Evolutionary conservation across 1,140 invertebrate genomes (phyloP), one percentile per base, ranked within the genome.

Genomic region (Cyrtorhinus lividipennis): DNA sequence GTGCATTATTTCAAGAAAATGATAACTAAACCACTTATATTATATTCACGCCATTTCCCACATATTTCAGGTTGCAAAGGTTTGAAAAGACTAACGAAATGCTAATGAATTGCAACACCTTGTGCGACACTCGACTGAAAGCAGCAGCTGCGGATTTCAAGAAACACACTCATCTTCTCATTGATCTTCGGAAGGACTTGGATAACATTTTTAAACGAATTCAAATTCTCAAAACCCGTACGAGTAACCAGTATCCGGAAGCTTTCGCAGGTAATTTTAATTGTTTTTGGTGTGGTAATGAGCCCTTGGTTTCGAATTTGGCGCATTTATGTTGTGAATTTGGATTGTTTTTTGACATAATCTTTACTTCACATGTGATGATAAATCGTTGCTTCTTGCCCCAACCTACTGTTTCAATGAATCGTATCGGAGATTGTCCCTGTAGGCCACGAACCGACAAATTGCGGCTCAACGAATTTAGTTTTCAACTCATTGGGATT

Each of bases 11-110:
- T n/a, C n/a, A n/a, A n/a, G n/a, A n/a, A n/a, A n/a, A n/a, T n/a
- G n/a, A n/a, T n/a, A n/a, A n/a, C n/a, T n/a, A n/a, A n/a, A n/a
- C n/a, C n/a, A n/a, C n/a, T n/a, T n/a, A n/a, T n/a, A n/a, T n/a
- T n/a, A n/a, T n/a, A n/a, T n/a, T n/a, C n/a, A n/a, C n/a, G n/a
- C n/a, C n/a, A n/a, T n/a, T n/a, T n/a, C n/a, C n/a, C n/a, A n/a
- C n/a, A n/a, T n/a, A n/a, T 64, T 46, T 45, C 72, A 97, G 93
- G 91, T 74, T 97, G 23, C 88, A 92, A 68, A 79, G 92, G 64
- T 97, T 95, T 77, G 94, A 97, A 70, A 97, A 97, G 71, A 95
- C 93, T 1, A 97, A 95, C 72, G 93, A 96, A 80, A 97, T 96
- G 93, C 74, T 97, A 23, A 86, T 91, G 23, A 96, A 96, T 69